These are phyloP conservation scores for Chaetogeoica ovagalla DNA, from an alignment of 2,888 invertebrate species.

Conservation along the genomic window DNA sequence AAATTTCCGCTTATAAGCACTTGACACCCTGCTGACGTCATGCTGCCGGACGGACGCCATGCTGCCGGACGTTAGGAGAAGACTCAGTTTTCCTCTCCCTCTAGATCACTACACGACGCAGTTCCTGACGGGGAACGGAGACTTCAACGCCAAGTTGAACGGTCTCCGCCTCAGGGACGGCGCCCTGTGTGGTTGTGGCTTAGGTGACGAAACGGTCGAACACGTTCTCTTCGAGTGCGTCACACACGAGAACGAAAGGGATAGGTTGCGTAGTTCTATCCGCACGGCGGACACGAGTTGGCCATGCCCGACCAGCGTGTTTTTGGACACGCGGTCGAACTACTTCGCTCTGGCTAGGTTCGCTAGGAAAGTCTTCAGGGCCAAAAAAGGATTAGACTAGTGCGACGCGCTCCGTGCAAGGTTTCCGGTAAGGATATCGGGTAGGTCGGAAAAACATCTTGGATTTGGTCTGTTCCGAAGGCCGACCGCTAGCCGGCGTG, in stretches of 20 bases:
- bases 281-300: too few species aligned
- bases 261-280: not conserved
- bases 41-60: not conserved
- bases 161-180: not conserved
- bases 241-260: not conserved
- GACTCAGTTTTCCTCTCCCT: not conserved
- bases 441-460: too few species aligned
- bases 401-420: too few species aligned
- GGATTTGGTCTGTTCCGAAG: too few species aligned
- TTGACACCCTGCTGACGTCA: too few species aligned
- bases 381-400: not conserved
- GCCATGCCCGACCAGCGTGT: not conserved
- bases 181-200: not conserved
- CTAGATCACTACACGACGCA: too few species aligned
- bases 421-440: too few species aligned
- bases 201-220: too few species aligned
- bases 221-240: not conserved
- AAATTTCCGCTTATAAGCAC: too few species aligned
- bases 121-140: not conserved
- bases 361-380: not conserved
- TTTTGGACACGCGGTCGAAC: not conserved
- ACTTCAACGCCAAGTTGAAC: too few species aligned
- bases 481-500: too few species aligned
- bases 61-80: not conserved
- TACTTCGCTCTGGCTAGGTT: not conserved